A percentile compares a stretch with the other conserved stretches of the same genome.
Evolutionary conservation across 2,113 vertebrate species (phyloP).

Genomic region (Nesogale talazaci): DNA sequence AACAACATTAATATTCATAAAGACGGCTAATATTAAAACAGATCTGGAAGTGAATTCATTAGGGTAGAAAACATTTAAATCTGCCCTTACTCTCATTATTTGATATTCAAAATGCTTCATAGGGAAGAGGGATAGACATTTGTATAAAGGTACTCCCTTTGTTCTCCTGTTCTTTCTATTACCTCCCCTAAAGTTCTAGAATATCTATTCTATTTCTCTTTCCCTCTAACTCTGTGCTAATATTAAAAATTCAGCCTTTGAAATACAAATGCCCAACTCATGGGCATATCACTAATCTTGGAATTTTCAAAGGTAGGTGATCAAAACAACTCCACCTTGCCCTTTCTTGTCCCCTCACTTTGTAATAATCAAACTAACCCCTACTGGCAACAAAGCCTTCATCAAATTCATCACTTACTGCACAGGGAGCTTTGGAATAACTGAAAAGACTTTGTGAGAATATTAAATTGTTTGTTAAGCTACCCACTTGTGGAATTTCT

Average conservation of each 20-base stretch:
- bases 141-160: slow-evolving; percentile 39
- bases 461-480: too few species aligned
- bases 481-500: too few species aligned
- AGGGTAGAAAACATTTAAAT: slow-evolving; percentile 66
- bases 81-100: slow-evolving; percentile 57
- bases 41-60: slow-evolving; percentile 69
- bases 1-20: slow-evolving; percentile 78
- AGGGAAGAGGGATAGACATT: slow-evolving; percentile 39
- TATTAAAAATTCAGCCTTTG: background rate
- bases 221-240: background rate
- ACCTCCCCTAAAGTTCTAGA: slow-evolving; percentile 46
- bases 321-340: background rate
- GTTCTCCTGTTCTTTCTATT: slow-evolving; percentile 42
- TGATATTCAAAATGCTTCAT: slow-evolving; percentile 58
- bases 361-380: too few species aligned
- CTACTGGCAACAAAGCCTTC: too few species aligned
- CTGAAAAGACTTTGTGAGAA: too few species aligned
- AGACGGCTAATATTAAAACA: slow-evolving; percentile 72
- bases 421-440: too few species aligned
- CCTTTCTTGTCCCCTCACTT: too few species aligned
- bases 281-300: slow-evolving; percentile 3
- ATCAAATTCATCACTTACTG: too few species aligned
- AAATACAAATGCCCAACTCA: slow-evolving; percentile 3
- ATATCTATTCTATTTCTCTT: background rate
- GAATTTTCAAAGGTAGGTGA: background rate